Percentiles rank a stretch among this genome's conserved stretches.
phyloP scores from a whole-genome alignment of 2,797 vertebrate species.

The Gymnoscopelus microlampas region DNA sequence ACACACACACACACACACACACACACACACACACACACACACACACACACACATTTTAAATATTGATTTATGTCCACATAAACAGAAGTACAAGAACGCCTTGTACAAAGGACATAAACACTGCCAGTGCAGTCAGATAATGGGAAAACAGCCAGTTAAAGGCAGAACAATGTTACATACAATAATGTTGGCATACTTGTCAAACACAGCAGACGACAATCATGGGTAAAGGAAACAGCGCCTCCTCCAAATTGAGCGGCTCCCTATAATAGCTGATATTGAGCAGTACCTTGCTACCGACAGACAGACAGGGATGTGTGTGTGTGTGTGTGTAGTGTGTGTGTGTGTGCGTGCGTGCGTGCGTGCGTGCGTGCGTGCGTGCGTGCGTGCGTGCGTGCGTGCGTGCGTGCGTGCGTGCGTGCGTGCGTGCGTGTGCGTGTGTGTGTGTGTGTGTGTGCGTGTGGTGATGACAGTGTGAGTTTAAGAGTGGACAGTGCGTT shows the following conservation, averaged over 20 bases:
- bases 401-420: conserved; percentile 5
- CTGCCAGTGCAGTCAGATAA: too few species aligned
- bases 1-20: conserved; percentile 11
- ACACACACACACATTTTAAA: background rate
- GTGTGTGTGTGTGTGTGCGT: background rate
- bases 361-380: background rate
- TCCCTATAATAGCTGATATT: too few species aligned
- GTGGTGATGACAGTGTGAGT: background rate
- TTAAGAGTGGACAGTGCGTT: background rate
- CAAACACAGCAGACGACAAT: too few species aligned
- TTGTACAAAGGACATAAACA: too few species aligned
- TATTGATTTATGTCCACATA: too few species aligned
- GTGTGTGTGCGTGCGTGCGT: background rate
- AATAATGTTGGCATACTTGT: too few species aligned
- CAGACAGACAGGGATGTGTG: background rate
- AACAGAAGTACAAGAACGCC: too few species aligned
- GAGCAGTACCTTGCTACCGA: background rate
- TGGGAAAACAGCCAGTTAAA: too few species aligned
- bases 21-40: background rate
- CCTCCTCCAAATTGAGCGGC: too few species aligned
- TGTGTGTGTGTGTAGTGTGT: too few species aligned
- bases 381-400: background rate
- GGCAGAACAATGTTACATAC: too few species aligned
- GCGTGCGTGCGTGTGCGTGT: background rate
- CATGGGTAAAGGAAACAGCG: too few species aligned